Evolutionary conservation across 2,797 vertebrate genomes (phyloP), one percentile per base, ranked within the genome.

Genomic region (Benthosema pterotum): DNA sequence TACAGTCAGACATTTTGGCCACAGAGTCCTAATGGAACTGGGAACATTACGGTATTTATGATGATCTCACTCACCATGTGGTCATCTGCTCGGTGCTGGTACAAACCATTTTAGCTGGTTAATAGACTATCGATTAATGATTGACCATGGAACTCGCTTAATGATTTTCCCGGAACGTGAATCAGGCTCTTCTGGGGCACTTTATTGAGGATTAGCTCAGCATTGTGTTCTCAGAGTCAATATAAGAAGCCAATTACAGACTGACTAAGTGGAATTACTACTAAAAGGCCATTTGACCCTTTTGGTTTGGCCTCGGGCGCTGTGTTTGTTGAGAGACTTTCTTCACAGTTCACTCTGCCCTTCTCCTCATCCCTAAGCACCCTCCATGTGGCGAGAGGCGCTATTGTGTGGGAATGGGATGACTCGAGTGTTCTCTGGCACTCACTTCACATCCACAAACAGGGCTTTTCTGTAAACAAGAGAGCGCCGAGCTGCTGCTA

Each of bases 211-310:
- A 57, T 48, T 32, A 69, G 49, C 48, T 52, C 12, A 56, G 42
- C 54, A 60, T 61, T 75, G 45, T 22, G 43, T 51, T 69, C 52
- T 60, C 43, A 46, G 46, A 42, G 62, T 56, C 17, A 54, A 13
- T 45, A 48, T 32, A 16, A 16, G 47, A 71, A 42, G 48, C 38
- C 28, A 59, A 63, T 69, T 71, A 68, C 15, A 51, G 55, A 57
- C 66, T 52, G 63, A 59, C 57, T 4, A 58, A 68, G 68, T 48
- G 52, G 8, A 77, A 74, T 75, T 71, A 65, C 69, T 71, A 65
- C 69, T 49, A 19, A 28, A 15, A 63, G 28, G n/a, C 16, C 15
- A 68, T 75, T 56, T 76, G 65, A 73, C 63, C 62, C 48, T 55
- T 38, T 32, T 32, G 28, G 28, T 67, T 72, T 66, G 54, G 45